These are phyloP conservation scores for Eristalis pertinax DNA, from an alignment of 2,888 invertebrate species.

Conservation along the genomic window DNA sequence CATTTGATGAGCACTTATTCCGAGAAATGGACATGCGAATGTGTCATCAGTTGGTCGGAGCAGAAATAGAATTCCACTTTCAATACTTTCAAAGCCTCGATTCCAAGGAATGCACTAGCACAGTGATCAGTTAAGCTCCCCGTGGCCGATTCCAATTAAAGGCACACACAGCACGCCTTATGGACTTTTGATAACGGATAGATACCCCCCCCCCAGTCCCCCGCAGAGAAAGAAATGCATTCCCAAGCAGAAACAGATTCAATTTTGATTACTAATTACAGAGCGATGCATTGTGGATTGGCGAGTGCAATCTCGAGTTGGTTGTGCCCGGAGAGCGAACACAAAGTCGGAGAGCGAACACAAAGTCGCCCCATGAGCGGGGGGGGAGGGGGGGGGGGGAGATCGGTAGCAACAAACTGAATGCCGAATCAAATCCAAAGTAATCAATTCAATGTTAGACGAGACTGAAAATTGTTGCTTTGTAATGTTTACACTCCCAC, in stretches of 20 bases:
- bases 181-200: not conserved
- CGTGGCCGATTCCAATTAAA: not conserved
- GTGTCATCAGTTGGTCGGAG: too few relatives aligned
- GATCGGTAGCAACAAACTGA: not conserved
- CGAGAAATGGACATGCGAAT: too few relatives aligned
- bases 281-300: constrained; percentile 12
- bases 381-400: too few relatives aligned
- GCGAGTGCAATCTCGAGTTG: not conserved
- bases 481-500: constrained; percentile 33
- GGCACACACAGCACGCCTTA: not conserved
- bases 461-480: constrained; percentile 25
- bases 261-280: constrained; percentile 30
- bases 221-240: not conserved
- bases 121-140: too few relatives aligned
- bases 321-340: not conserved
- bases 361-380: constrained; percentile 4
- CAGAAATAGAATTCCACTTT: too few relatives aligned
- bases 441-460: constrained; percentile 47
- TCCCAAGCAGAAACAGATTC: not conserved
- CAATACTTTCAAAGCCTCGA: too few relatives aligned
- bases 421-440: constrained; percentile 33
- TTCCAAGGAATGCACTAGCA: too few relatives aligned
- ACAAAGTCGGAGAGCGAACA: constrained; percentile 5
- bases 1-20: too few relatives aligned
- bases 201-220: too few relatives aligned